phyloP scores from a whole-genome alignment of 2,797 vertebrate species.

The Coendou prehensilis region DNA sequence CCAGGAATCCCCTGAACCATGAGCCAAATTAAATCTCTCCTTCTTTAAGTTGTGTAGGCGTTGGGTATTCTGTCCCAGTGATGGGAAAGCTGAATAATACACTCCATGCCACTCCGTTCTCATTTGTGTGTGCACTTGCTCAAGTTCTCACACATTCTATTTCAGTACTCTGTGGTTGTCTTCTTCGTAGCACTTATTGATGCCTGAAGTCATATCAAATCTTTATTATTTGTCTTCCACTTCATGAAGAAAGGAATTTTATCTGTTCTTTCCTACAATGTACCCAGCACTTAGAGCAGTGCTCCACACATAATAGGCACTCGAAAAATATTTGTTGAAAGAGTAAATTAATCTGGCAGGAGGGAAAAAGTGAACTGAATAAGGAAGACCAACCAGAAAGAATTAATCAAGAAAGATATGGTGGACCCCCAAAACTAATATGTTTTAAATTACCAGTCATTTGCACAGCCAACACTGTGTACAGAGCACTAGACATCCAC shows the following conservation, averaged over 20 bases:
- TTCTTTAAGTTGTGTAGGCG: background rate
- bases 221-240: background rate
- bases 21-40: background rate
- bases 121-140: background rate
- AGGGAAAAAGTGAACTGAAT: background rate
- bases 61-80: background rate
- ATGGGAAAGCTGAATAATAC: background rate
- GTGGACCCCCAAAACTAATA: background rate
- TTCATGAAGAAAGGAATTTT: background rate
- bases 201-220: background rate
- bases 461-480: background rate
- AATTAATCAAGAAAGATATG: background rate
- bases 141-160: background rate
- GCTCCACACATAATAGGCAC: background rate
- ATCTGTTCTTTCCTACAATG: background rate
- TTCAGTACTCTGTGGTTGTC: background rate
- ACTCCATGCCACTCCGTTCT: background rate
- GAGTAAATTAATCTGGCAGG: slow-evolving; percentile 14
- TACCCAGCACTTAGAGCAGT: background rate
- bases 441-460: background rate
- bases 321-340: background rate
- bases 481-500: background rate
- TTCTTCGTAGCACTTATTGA: background rate
- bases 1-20: background rate
- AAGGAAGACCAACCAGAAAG: background rate